phyloP scores from a whole-genome alignment of 2,888 invertebrate genomes.

The Melikaiella ostensackeni region DNA sequence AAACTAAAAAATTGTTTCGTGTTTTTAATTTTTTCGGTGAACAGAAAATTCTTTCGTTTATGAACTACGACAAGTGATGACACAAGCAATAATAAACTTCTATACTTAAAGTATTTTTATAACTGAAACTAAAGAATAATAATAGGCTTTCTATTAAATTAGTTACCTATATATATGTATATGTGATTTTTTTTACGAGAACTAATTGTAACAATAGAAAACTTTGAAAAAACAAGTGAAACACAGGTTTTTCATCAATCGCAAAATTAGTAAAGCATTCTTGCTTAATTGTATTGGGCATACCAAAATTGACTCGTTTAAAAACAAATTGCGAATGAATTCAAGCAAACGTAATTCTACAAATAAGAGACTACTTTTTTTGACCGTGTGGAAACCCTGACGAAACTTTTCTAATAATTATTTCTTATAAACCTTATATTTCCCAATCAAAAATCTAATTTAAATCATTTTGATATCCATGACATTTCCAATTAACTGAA shows the following conservation, averaged over 20 bases:
- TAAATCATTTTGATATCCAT: not conserved
- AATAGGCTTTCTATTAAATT: too few relatives aligned
- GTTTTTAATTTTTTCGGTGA: not conserved
- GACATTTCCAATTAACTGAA: not conserved
- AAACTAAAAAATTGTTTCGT: too few relatives aligned
- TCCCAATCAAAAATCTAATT: not conserved
- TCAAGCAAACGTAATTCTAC: not conserved
- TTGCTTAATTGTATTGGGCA: not conserved
- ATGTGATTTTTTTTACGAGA: not conserved
- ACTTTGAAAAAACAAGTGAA: not conserved
- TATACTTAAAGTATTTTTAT: not conserved
- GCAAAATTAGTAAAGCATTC: not conserved
- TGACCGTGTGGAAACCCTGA: not conserved
- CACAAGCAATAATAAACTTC: not conserved
- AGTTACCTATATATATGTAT: not conserved
- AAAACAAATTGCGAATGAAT: not conserved
- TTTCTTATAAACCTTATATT: not conserved
- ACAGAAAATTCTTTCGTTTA: not conserved
- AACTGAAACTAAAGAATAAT: not conserved
- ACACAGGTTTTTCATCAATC: not conserved
- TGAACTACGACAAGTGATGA: not conserved
- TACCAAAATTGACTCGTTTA: not conserved
- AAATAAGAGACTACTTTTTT: not conserved
- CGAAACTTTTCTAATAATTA: not conserved
- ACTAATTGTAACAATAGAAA: not conserved